Conservation (phyloP, 2,888 invertebrate species). For the Andrena bicolor region DNA sequence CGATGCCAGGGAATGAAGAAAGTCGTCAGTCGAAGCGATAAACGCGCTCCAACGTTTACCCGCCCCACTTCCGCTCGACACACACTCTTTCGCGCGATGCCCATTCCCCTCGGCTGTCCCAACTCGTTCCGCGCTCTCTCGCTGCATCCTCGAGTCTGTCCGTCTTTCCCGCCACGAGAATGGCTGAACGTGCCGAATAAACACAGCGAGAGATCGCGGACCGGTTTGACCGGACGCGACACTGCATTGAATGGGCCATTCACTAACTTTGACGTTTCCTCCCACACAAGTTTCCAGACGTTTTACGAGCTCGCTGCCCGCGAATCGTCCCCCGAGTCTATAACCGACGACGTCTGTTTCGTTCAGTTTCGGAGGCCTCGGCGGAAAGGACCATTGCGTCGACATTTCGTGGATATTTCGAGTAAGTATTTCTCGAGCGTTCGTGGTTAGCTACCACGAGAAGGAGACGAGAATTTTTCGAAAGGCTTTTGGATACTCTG, state of each 20-base stretch:
- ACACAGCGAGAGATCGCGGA: conserved; percentile 72
- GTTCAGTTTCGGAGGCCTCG: conserved; percentile 10
- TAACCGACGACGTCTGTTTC: conserved; percentile 55
- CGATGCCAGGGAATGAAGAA: conserved; percentile 58
- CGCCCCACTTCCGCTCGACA: neutral
- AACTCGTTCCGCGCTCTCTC: neutral
- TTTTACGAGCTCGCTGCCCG: conserved; percentile 77
- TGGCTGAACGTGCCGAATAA: conserved; percentile 68
- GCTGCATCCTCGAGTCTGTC: neutral
- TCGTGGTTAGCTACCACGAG: no score
- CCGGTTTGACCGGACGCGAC: conserved; percentile 74
- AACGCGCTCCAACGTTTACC: conserved; percentile 25
- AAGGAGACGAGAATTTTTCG: no score
- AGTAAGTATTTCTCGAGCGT: conserved; percentile 4
- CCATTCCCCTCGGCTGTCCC: neutral
- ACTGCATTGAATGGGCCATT: conserved; percentile 76
- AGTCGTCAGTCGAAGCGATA: conserved; percentile 42
- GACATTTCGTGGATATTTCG: neutral
- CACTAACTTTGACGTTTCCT: conserved; percentile 79
- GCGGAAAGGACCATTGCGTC: neutral
- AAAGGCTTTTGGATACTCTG: no score
- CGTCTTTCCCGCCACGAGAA: conserved; percentile 29
- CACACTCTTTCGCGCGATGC: neutral
- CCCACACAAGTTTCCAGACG: conserved; percentile 77
- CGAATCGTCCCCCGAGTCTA: conserved; percentile 54